phyloP scores from a whole-genome alignment of 1,140 invertebrate genomes.

The Drosophila kikkawai region DNA sequence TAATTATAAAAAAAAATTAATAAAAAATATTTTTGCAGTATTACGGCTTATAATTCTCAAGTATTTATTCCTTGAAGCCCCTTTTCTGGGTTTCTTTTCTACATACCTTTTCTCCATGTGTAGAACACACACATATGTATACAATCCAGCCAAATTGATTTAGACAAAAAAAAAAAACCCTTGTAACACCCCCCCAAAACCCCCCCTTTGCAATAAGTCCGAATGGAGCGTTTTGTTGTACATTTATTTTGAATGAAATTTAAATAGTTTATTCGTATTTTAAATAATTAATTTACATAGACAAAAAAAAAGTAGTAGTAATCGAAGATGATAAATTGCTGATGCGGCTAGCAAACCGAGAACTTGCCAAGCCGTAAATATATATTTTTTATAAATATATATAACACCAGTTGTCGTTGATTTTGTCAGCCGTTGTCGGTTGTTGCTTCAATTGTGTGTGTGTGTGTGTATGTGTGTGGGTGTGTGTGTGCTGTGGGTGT shows the following conservation, averaged over 20 bases:
- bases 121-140: neutral
- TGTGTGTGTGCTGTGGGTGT: conserved; percentile 17
- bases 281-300: conserved; percentile 77
- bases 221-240: conserved; percentile 53
- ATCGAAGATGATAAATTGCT: conserved; percentile 55
- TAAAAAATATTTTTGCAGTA: too few relatives aligned
- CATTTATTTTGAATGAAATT: conserved; percentile 80
- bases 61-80: neutral
- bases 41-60: too few relatives aligned
- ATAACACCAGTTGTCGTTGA: conserved; percentile 11
- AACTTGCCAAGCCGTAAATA: conserved; percentile 24
- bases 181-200: neutral
- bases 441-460: neutral
- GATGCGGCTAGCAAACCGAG: conserved; percentile 23
- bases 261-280: conserved; percentile 70
- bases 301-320: conserved; percentile 54
- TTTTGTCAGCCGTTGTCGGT: conserved; percentile 2
- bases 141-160: conserved; percentile 25
- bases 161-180: neutral
- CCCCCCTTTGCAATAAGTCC: conserved; percentile 7
- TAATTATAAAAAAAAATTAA: too few relatives aligned
- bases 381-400: neutral
- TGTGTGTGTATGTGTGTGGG: conserved; percentile 2
- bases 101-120: neutral
- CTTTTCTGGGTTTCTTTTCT: neutral